phyloP scores from a whole-genome alignment of 2,797 vertebrate species.

The Sphenodon punctatus region DNA sequence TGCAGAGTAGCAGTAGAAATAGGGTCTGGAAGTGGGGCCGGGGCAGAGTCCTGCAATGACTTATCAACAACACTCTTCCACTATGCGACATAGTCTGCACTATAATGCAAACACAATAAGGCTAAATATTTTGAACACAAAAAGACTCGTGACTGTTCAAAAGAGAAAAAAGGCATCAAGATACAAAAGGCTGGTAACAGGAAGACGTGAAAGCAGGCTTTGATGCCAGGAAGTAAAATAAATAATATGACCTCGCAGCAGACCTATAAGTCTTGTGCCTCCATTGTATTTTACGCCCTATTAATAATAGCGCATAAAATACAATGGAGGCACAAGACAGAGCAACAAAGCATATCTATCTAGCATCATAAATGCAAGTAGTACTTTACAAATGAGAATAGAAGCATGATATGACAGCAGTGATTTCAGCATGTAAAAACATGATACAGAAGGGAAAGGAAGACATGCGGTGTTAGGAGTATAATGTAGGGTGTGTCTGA shows the following conservation, averaged over 20 bases:
- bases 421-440: neutral
- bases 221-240: neutral
- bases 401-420: neutral
- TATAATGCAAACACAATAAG: neutral
- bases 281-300: too few relatives aligned
- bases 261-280: too few relatives aligned
- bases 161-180: neutral
- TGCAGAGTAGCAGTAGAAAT: too few relatives aligned
- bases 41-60: too few relatives aligned
- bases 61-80: too few relatives aligned
- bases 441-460: neutral
- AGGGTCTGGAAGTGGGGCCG: too few relatives aligned
- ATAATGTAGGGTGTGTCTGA: too few relatives aligned
- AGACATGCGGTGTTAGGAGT: too few relatives aligned
- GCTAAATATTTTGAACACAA: neutral
- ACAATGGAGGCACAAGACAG: neutral
- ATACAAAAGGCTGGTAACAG: neutral
- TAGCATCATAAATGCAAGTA: neutral
- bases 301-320: too few relatives aligned
- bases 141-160: neutral
- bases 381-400: neutral
- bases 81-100: too few relatives aligned
- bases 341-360: neutral
- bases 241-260: rapidly evolving
- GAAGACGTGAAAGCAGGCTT: neutral